A percentile compares a stretch with the other conserved stretches of the same genome.
These are phyloP conservation scores for Taenioides sp. DNA, from an alignment of 2,797 vertebrate genomes.

Conservation along the genomic window DNA sequence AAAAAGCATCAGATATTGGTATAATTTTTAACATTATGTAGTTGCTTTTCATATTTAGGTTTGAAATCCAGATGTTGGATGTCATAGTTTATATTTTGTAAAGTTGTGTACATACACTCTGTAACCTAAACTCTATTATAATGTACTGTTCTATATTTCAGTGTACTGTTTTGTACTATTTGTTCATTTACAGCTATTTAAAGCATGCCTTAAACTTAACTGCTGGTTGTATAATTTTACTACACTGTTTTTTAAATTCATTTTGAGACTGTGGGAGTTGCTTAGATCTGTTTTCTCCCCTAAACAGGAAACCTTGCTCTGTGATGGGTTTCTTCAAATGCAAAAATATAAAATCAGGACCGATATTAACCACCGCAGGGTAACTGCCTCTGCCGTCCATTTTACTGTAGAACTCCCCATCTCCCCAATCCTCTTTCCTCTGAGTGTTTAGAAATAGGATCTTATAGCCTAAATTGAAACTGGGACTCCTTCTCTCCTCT, in stretches of 20 bases:
- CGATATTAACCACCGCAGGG: constrained; percentile 51
- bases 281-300: neutral
- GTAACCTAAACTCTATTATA: neutral
- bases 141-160: neutral
- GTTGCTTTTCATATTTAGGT: neutral
- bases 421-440: constrained; percentile 17
- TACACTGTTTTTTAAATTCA: neutral
- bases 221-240: neutral
- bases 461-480: constrained; percentile 58
- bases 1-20: neutral
- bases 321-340: neutral
- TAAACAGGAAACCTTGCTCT: neutral
- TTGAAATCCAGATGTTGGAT: neutral
- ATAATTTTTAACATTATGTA: neutral
- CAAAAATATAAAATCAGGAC: constrained; percentile 35
- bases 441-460: constrained; percentile 69
- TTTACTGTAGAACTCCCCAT: constrained; percentile 12
- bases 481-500: constrained; percentile 48
- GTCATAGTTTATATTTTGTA: neutral
- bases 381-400: constrained; percentile 16
- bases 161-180: neutral
- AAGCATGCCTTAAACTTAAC: neutral
- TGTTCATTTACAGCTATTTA: neutral
- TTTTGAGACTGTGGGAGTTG: neutral
- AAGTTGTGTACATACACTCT: neutral